Percentiles rank a stretch among this genome's conserved stretches.
Evolutionary conservation across 2,888 invertebrate genomes (phyloP).

Genomic region (Strigamia transsilvanica): DNA sequence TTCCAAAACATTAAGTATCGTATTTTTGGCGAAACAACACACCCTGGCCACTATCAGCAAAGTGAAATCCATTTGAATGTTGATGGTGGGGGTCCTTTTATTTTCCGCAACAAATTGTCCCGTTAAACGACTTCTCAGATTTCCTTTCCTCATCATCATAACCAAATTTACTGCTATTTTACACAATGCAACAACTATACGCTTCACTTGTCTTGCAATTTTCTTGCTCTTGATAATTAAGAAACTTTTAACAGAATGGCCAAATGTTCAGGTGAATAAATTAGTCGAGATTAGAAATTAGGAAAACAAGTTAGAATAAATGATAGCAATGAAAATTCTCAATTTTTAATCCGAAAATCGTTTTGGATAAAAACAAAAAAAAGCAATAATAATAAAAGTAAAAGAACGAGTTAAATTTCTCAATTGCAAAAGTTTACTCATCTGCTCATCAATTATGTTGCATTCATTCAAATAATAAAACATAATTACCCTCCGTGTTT

Average conservation of each 20-base stretch:
- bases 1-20: conserved; percentile 20
- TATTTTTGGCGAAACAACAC: conserved; percentile 14
- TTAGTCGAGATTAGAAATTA: conserved; percentile 20
- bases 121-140: conserved; percentile 15
- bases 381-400: neutral
- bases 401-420: neutral
- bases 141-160: conserved; percentile 20
- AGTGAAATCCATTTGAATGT: conserved; percentile 20
- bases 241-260: conserved; percentile 15
- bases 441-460: no score
- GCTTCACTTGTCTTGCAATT: conserved; percentile 20
- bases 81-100: conserved; percentile 20
- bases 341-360: neutral
- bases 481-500: no score
- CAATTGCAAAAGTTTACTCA: neutral
- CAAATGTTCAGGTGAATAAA: conserved; percentile 9
- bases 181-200: conserved; percentile 20
- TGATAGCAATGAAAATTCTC: conserved; percentile 9
- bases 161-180: conserved; percentile 15
- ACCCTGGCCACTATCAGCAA: conserved; percentile 20
- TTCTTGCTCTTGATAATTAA: conserved; percentile 14
- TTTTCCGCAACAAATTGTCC: conserved; percentile 20
- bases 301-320: conserved; percentile 1
- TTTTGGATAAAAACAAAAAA: neutral
- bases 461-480: no score